Base-by-base conservation (phyloP, 2,113 vertebrate genomes). In the Crotalus helleri region DNA sequence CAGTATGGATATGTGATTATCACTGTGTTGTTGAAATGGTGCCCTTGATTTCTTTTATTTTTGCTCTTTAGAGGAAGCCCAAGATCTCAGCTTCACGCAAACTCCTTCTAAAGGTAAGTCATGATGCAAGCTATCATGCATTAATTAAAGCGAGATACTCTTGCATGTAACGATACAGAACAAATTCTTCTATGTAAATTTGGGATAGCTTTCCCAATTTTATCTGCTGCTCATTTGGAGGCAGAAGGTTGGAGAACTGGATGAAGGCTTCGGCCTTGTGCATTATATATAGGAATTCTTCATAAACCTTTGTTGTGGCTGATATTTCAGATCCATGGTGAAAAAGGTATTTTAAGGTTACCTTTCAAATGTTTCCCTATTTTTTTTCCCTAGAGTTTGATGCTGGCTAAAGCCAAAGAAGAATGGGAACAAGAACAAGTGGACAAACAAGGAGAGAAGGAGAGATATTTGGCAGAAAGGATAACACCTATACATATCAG, bases 61-160 rank as follows among this genome's bases (percentile, higher is more conserved):
- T 81, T 95, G 61, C 87, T 93, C 85, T 92, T 92, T 54, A 98
- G 98, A 98, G 98, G 94, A 98, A 99, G 97, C 97, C 98, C 96
- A 99, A 99, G 97, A 99, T 99, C 96, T 98, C 99, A 29, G 99
- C 99, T 59, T 99, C 99, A 17, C 98, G 99, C 94, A 99, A 99
- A 94, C 98, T 99, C 92, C 59, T 99, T 97, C 97, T 99, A 81
- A 99, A 99, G 98, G 99, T 99, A 94, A 97, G 96, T 95, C 93
- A 94, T 44, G 23, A 93, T 88, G 95, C 90, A 0, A 44, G 93
- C 96, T 94, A 93, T 96, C 9, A 92, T 93, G 64, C 8, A 17
- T 51, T 24, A 46, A 44, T 91, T 33, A 59, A 91, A 91, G 46
- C 9, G 39, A 49, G 33, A 26, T 57, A 64, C 54, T 39, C 53